Evolutionary conservation across 92 coral and sea anemone genomes (phyloP).

Genomic region (Parazoanthus atlanticus): DNA sequence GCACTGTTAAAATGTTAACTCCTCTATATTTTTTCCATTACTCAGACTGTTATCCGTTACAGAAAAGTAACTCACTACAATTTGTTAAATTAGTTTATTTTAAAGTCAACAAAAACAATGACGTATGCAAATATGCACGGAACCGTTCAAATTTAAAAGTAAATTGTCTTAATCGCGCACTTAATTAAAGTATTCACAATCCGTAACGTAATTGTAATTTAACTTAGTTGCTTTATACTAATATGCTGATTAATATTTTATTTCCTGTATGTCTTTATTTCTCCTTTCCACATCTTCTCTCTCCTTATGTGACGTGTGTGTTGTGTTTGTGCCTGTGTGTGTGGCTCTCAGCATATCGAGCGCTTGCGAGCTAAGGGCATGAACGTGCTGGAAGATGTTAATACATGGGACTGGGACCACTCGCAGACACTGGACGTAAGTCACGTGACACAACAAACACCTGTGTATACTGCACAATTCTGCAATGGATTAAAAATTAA

Average conservation of each 20-base stretch:
- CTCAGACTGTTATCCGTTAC: not conserved
- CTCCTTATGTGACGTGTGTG: not conserved
- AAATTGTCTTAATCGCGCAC: too few relatives aligned
- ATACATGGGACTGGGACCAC: slow-evolving; percentile 74
- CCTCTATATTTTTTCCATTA: too few relatives aligned
- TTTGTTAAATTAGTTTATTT: not conserved
- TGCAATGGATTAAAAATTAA: too few relatives aligned
- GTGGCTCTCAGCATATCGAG: slow-evolving; percentile 50
- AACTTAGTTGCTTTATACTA: not conserved
- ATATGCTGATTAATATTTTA: not conserved
- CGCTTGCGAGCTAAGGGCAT: slow-evolving; percentile 50
- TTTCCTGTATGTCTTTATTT: not conserved
- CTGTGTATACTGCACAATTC: not conserved
- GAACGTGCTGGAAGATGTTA: slow-evolving; percentile 62
- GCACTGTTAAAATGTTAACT: too few relatives aligned
- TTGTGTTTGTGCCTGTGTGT: not conserved
- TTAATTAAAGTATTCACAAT: not conserved
- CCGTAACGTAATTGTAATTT: not conserved
- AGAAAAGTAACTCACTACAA: not conserved
- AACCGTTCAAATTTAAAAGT: too few relatives aligned
- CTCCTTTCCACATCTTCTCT: not conserved
- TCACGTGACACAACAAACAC: slow-evolving; percentile 6
- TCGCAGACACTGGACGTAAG: slow-evolving; percentile 53
- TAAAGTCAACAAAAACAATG: not conserved
- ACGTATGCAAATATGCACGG: not conserved